phyloP scores from a whole-genome alignment of 2,797 vertebrate genomes.

The Peromyscus eremicus region DNA sequence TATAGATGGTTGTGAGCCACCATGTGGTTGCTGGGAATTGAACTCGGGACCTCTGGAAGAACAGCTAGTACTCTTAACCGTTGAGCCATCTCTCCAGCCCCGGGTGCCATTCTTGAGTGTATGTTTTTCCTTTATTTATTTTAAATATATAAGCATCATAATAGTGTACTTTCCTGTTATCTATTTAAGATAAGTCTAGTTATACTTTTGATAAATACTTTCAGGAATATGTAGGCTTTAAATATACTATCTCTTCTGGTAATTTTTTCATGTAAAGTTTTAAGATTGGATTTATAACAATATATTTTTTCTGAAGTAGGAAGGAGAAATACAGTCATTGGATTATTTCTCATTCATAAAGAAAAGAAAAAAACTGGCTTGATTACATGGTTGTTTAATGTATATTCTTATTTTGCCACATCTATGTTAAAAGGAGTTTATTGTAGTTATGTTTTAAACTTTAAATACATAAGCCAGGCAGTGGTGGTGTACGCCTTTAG shows the following conservation, averaged over 20 bases:
- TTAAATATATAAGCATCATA: constrained; percentile 52
- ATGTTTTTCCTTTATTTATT: constrained; percentile 67
- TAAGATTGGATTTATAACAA: constrained; percentile 68
- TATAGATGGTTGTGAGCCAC: no score
- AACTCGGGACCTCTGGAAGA: no score
- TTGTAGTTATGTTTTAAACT: constrained; percentile 58
- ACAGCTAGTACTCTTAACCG: no score
- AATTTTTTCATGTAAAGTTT: constrained; percentile 62
- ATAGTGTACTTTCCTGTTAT: constrained; percentile 65
- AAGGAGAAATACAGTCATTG: constrained; percentile 38
- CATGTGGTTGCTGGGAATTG: no score
- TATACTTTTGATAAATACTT: constrained; percentile 72
- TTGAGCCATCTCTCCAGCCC: no score
- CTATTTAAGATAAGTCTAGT: constrained; percentile 71
- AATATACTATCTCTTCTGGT: constrained; percentile 63
- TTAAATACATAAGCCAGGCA: neutral
- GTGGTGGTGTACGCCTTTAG: no score
- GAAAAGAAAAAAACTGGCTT: neutral
- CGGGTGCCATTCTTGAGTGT: constrained; percentile 65
- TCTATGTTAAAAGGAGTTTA: constrained; percentile 66
- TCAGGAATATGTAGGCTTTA: constrained; percentile 51
- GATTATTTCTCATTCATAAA: constrained; percentile 48
- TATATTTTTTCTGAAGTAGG: constrained; percentile 44
- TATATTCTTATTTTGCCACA: constrained; percentile 58
- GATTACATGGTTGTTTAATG: constrained; percentile 12